Conservation (phyloP, 2,888 invertebrate species). For the Linnaemya tessellans region DNA sequence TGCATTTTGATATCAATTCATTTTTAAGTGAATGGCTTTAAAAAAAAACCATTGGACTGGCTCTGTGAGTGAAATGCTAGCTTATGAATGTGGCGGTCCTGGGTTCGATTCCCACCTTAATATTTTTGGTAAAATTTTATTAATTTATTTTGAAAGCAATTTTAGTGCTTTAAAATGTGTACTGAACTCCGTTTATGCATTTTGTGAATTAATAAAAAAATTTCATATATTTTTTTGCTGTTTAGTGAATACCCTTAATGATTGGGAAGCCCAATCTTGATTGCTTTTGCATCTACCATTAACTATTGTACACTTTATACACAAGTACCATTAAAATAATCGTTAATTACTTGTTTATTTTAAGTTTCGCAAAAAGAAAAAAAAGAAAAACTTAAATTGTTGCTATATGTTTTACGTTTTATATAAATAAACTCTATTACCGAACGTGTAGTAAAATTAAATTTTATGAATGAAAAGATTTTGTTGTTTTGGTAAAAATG, state of each 20-base stretch:
- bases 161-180: too few species aligned
- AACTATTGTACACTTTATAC: conserved; percentile 11
- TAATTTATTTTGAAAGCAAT: too few species aligned
- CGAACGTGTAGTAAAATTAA: conserved; percentile 51
- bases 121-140: too few species aligned
- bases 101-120: too few species aligned
- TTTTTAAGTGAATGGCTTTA: too few species aligned
- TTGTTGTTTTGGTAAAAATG: conserved; percentile 37
- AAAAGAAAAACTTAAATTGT: conserved; percentile 1
- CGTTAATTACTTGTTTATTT: conserved; percentile 66
- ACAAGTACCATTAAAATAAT: conserved; percentile 44
- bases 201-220: too few species aligned
- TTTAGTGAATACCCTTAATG: conserved; percentile 25
- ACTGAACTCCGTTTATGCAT: too few species aligned
- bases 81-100: too few species aligned
- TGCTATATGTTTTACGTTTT: conserved; percentile 8
- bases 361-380: conserved; percentile 15
- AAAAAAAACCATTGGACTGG: too few species aligned
- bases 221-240: neutral
- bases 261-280: conserved; percentile 19
- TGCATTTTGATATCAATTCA: too few species aligned
- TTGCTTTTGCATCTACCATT: conserved; percentile 17
- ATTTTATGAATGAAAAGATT: conserved; percentile 70
- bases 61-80: too few species aligned
- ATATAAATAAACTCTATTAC: neutral